Conservation (phyloP, 2,888 invertebrate species). For the Byasa hedistus region DNA sequence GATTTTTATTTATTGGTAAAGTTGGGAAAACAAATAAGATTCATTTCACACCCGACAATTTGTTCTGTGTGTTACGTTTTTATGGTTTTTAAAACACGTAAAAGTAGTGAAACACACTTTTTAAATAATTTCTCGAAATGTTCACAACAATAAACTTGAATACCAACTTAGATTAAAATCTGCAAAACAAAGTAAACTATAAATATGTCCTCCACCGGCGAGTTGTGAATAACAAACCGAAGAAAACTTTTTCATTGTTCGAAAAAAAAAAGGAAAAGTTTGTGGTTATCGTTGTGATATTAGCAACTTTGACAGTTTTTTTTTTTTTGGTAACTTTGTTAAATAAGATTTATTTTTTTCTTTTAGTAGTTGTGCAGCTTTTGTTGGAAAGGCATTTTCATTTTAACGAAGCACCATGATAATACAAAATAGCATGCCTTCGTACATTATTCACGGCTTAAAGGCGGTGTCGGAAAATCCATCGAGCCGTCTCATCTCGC, state of each 20-base stretch:
- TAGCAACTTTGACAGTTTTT: background rate
- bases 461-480: constrained; percentile 2
- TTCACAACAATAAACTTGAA: background rate
- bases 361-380: background rate
- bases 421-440: constrained; percentile 5
- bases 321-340: background rate
- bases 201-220: background rate
- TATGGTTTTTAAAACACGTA: no score
- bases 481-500: constrained; percentile 5
- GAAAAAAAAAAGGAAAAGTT: constrained; percentile 3
- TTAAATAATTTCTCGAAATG: no score
- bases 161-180: background rate
- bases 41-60: no score
- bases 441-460: background rate
- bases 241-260: constrained; percentile 8
- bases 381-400: background rate
- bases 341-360: background rate
- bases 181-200: constrained; percentile 12
- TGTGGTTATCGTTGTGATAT: background rate
- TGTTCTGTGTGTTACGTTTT: no score
- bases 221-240: background rate
- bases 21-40: no score
- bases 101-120: no score
- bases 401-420: background rate
- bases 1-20: no score